These are phyloP conservation scores for Pogonocichla stellata DNA, from an alignment of 2,113 vertebrate species.

Conservation along the genomic window DNA sequence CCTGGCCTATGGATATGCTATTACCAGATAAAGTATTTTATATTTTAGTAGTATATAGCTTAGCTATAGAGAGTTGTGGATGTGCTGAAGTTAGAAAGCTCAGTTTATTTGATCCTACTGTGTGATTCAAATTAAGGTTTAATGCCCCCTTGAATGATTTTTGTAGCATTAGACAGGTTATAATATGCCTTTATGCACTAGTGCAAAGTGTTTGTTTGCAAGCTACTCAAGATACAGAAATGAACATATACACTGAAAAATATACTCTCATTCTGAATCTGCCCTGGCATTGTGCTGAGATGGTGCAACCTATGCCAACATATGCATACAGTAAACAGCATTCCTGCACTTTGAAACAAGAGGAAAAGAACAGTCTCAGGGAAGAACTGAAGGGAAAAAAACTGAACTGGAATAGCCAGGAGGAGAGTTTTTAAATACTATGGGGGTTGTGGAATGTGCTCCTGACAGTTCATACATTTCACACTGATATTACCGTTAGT, in stretches of 20 bases:
- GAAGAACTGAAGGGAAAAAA: background rate
- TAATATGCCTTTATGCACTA: background rate
- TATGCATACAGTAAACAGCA: background rate
- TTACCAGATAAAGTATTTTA: background rate
- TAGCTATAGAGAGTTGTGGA: background rate
- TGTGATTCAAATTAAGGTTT: background rate
- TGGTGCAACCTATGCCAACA: conserved; percentile 32
- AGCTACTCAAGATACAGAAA: background rate
- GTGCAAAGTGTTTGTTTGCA: background rate
- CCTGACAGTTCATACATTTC: background rate
- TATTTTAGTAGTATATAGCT: background rate
- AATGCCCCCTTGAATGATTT: background rate
- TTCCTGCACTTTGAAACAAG: background rate
- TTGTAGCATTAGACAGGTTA: background rate
- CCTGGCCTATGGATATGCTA: background rate
- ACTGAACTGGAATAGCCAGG: background rate
- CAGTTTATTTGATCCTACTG: background rate
- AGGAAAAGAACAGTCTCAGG: background rate
- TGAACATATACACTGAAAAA: background rate
- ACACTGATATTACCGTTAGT: background rate
- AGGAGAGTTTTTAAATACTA: background rate
- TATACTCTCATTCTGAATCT: conserved; percentile 50
- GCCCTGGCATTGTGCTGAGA: conserved; percentile 15
- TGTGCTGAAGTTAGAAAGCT: background rate
- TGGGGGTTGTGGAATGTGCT: background rate